Conservation (phyloP, 2,888 invertebrate species). For the Melieria picta region DNA sequence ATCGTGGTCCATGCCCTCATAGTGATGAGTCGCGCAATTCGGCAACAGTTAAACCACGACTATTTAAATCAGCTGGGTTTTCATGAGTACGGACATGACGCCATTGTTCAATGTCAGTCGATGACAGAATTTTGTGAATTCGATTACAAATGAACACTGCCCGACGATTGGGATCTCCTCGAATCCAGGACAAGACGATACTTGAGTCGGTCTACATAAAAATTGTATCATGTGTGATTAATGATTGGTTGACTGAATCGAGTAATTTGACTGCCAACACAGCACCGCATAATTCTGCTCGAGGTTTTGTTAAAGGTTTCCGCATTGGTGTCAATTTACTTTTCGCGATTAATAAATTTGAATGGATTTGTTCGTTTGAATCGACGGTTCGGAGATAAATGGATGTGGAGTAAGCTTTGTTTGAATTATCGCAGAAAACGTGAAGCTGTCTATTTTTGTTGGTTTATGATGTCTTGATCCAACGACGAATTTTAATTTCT, state of each 20-base stretch:
- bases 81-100: constrained; percentile 11
- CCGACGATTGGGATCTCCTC: constrained; percentile 29
- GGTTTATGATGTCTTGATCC: constrained; percentile 8
- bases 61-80: constrained; percentile 24
- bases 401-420: constrained; percentile 20
- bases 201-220: constrained; percentile 22
- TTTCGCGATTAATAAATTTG: constrained; percentile 13
- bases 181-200: constrained; percentile 24
- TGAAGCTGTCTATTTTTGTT: constrained; percentile 20
- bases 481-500: constrained; percentile 19
- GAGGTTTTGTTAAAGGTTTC: constrained; percentile 22
- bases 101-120: constrained; percentile 14
- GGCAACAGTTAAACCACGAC: constrained; percentile 3
- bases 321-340: constrained; percentile 16
- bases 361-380: constrained; percentile 10
- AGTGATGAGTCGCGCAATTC: constrained; percentile 7
- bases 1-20: constrained; percentile 27
- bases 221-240: neutral
- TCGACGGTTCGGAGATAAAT: constrained; percentile 22
- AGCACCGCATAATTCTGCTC: constrained; percentile 25
- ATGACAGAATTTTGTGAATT: constrained; percentile 9
- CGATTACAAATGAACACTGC: constrained; percentile 13
- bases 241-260: neutral
- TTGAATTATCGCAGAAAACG: constrained; percentile 19
- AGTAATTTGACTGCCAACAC: constrained; percentile 15